Evolutionary conservation across 2,797 vertebrate genomes (phyloP).

Genomic region (Xiphophorus birchmanni): DNA sequence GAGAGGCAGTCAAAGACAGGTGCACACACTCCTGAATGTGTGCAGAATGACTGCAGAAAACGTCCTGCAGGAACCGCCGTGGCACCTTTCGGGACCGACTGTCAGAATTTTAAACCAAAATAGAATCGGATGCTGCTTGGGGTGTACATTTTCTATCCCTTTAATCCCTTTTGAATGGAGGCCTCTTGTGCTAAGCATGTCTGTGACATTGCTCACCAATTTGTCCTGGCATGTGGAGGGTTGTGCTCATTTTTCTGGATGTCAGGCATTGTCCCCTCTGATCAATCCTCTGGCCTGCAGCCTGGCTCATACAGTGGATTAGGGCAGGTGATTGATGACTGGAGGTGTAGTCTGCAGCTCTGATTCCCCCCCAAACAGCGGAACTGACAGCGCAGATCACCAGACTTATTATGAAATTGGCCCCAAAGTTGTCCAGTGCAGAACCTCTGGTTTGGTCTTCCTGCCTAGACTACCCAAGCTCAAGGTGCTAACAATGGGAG

Average conservation of each 20-base stretch:
- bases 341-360: slow-evolving; percentile 61
- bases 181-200: slow-evolving; percentile 39
- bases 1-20: slow-evolving; percentile 14
- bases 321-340: slow-evolving; percentile 77
- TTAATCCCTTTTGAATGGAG: slow-evolving; percentile 39
- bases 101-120: slow-evolving; percentile 46
- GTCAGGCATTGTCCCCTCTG: slow-evolving; percentile 72
- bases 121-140: slow-evolving; percentile 24
- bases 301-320: slow-evolving; percentile 44
- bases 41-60: neutral
- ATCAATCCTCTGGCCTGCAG: slow-evolving; percentile 66
- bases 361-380: slow-evolving; percentile 62
- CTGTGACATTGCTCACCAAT: slow-evolving; percentile 66
- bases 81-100: slow-evolving; percentile 17
- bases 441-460: slow-evolving; percentile 22
- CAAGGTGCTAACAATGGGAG: neutral
- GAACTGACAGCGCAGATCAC: slow-evolving; percentile 62
- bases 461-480: slow-evolving; percentile 9
- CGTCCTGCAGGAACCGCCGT: slow-evolving; percentile 3
- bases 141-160: slow-evolving; percentile 35
- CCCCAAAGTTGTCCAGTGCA: slow-evolving; percentile 23
- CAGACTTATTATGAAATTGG: slow-evolving; percentile 56
- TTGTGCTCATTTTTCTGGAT: slow-evolving; percentile 75
- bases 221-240: slow-evolving; percentile 49
- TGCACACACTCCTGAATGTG: slow-evolving; percentile 1